A percentile compares a stretch with the other conserved stretches of the same genome.
These are phyloP conservation scores for Oxyteleia sp. DNA, from an alignment of 2,888 invertebrate genomes.

Conservation along the genomic window DNA sequence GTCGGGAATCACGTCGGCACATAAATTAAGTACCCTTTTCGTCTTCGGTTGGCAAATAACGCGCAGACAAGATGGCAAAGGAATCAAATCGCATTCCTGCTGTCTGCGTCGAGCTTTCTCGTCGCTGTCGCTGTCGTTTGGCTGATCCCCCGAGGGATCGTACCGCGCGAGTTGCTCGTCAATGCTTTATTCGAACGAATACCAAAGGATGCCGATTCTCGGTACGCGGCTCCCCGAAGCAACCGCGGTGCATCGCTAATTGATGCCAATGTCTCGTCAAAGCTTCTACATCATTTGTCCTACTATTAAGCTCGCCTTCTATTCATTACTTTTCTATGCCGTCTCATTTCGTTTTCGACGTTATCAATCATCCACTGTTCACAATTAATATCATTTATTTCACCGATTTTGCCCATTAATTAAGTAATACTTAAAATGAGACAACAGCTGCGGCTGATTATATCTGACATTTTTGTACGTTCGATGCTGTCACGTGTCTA, in stretches of 20 bases:
- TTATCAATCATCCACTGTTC: conserved; percentile 56
- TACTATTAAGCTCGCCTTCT: conserved; percentile 53
- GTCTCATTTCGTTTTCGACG: conserved; percentile 19
- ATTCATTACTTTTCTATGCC: conserved; percentile 44
- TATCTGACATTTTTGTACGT: conserved; percentile 1
- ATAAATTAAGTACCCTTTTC: conserved; percentile 74
- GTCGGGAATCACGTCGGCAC: conserved; percentile 73
- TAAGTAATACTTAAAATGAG: conserved; percentile 32
- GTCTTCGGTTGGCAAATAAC: conserved; percentile 73
- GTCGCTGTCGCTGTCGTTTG: conserved; percentile 70
- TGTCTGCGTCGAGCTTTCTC: conserved; percentile 76
- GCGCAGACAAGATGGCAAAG: conserved; percentile 78
- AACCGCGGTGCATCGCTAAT: conserved; percentile 60
- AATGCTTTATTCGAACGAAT: conserved; percentile 64
- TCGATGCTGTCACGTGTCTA: not conserved
- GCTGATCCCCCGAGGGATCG: conserved; percentile 71
- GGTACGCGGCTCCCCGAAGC: conserved; percentile 60
- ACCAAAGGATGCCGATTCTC: conserved; percentile 74
- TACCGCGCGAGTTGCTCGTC: conserved; percentile 46
- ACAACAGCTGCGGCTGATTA: conserved; percentile 41
- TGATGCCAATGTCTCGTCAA: conserved; percentile 68
- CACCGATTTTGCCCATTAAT: conserved; percentile 36
- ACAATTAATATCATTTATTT: conserved; percentile 50
- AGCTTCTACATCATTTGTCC: conserved; percentile 63
- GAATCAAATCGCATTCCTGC: conserved; percentile 83